Base-by-base conservation (phyloP, 1,140 invertebrate species). In the Muscidifurax raptorellus region DNA sequence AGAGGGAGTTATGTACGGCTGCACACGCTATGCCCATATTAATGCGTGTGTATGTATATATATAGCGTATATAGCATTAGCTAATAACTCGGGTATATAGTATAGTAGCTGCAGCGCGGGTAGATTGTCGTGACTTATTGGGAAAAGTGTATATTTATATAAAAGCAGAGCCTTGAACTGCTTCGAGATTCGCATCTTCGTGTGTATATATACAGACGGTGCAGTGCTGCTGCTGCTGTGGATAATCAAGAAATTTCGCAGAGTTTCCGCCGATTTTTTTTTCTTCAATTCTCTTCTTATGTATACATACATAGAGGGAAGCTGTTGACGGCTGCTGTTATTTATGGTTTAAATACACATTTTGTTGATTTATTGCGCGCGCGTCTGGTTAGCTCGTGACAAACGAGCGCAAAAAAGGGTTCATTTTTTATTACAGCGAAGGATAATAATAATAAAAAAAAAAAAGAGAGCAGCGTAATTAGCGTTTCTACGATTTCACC, bases 131-230 rank as follows among this genome's bases (percentile, higher is more conserved):
- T 76, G 74, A 76, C 74, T 76, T 76, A 76, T 76, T 52, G 36
- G 74, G 36, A 47, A 44, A 52, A 40, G 36, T 9, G n/a, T n/a
- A n/a, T n/a, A n/a, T n/a, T n/a, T n/a, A n/a, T n/a, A 18, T 59
- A 59, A 18, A 59, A n/a, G 74, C n/a, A 15, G 74, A 76, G 74
- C 74, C 74, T 76, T 76, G 74, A 76, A 76, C 74, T 76, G 36
- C 44, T 76, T 74, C 71, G 30, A 30, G 71, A 74, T 74, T 74
- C 71, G 30, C 71, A 74, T 74, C 71, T 52, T 13, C 10, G 74
- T 52, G 15, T n/a, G 18, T 32, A 71, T 15, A 69, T 27, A 67
- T 69, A 69, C 18, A 1, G 22, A 18, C 15, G 52, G 22, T n/a
- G 22, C 52, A n/a, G n/a, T 18, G 15, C 47, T 18, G 47, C 47